Evolutionary conservation across 2,888 invertebrate genomes (phyloP).

Genomic region (Petrolisthes cinctipes): DNA sequence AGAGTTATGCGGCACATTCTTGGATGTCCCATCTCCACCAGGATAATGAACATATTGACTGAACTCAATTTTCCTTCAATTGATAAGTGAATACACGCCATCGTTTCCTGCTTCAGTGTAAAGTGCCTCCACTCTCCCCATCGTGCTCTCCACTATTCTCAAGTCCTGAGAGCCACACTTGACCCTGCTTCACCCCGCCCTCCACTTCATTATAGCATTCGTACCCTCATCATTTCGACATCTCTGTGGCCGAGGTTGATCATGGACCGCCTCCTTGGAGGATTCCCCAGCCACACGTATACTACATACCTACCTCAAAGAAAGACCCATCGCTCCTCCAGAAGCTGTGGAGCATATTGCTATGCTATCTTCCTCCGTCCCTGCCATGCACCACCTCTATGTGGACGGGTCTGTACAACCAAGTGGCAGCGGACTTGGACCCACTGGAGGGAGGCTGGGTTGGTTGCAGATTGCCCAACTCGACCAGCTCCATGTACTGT

Average conservation of each 20-base stretch:
- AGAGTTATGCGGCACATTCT: not conserved
- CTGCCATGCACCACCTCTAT: not conserved
- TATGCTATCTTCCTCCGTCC: not conserved
- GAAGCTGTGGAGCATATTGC: conserved; percentile 6
- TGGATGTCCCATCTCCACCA: conserved; percentile 3
- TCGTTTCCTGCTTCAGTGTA: not conserved
- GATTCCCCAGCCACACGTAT: conserved; percentile 8
- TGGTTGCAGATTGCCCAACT: conserved; percentile 23
- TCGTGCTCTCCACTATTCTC: not conserved
- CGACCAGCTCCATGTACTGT: not conserved
- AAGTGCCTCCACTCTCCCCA: not conserved
- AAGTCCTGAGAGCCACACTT: conserved; percentile 1
- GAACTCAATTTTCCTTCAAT: not conserved
- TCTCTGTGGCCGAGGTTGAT: not conserved
- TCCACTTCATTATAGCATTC: too few relatives aligned
- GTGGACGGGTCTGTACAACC: conserved; percentile 21
- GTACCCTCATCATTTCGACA: too few relatives aligned
- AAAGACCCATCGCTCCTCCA: conserved; percentile 4
- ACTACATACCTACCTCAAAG: conserved; percentile 21
- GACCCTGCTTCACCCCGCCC: not conserved
- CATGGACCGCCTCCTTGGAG: not conserved
- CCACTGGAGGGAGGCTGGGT: conserved; percentile 23
- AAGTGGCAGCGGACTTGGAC: too few relatives aligned
- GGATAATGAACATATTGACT: not conserved
- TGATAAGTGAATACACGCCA: not conserved